Conservation (phyloP, 2,797 vertebrate species). For the Zalophus californianus region DNA sequence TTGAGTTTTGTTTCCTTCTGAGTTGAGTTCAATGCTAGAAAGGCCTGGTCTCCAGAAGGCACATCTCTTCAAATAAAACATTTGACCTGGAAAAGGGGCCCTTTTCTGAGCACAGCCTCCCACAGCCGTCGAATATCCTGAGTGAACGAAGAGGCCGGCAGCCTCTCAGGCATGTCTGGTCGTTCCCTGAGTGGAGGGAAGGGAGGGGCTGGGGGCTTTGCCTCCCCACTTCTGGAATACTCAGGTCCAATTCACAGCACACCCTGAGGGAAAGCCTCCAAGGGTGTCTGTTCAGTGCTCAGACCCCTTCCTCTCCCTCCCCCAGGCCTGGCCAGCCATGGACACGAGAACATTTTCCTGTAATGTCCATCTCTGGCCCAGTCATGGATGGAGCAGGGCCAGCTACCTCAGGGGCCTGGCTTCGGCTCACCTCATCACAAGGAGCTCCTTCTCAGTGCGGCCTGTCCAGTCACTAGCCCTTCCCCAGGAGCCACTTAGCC, state of each 20-base stretch:
- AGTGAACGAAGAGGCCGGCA: not conserved
- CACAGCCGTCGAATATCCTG: conserved; percentile 25
- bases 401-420: rapidly evolving
- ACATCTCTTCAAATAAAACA: conserved; percentile 63
- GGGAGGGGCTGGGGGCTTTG: no score
- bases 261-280: not conserved
- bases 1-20: conserved; percentile 48
- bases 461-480: not conserved
- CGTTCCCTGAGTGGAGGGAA: rapidly evolving
- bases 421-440: rapidly evolving
- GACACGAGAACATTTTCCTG: no score
- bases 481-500: rapidly evolving
- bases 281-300: not conserved
- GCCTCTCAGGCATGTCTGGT: conserved; percentile 25
- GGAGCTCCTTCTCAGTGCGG: not conserved
- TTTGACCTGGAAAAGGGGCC: conserved; percentile 80
- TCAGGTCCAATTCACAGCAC: not conserved
- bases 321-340: not conserved
- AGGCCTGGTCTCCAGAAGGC: conserved; percentile 51
- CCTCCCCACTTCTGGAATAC: not conserved
- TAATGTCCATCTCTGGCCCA: not conserved
- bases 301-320: not conserved
- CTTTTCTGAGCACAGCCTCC: conserved; percentile 22
- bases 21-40: conserved; percentile 46
- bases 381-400: rapidly evolving